Base-by-base conservation (phyloP, 1,140 invertebrate genomes). In the Drosophila ironensis region DNA sequence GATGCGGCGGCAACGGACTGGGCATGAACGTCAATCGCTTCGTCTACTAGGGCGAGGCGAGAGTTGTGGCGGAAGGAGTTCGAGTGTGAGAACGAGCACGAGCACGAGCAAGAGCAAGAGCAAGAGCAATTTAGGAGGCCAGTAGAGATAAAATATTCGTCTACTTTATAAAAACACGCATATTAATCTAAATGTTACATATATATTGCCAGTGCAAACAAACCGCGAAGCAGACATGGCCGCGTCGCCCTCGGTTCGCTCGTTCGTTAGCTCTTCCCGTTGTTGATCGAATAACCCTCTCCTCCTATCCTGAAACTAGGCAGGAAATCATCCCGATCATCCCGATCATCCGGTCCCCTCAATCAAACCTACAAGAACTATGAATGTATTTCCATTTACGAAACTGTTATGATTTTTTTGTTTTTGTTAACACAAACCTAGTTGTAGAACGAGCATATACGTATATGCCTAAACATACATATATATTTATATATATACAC, bases 11-110 rank as follows among this genome's bases (percentile, higher is more conserved):
- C 45, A 89, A 89, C 30, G 75, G 72, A 8, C 40, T 89, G 45
- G 77, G 66, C 57, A 81, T 82, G 61, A 88, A 88, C 51, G 47
- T 86, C 11, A 89, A 89, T 75, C 75, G 88, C n/a, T 89, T 89
- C 45, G 82, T 89, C 4, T 86, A 66, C 42, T 86, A 68, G 84
- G 57, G 20, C 20, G 2, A 17, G n/a, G 25, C 4, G 12, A 2
- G 8, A 45, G 38, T 37, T 33, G 14, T 9, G 16, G 7, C 4
- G 24, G 14, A 40, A 6, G 47, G 20, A 12, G 41, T n/a, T n/a
- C n/a, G n/a, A n/a, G n/a, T n/a, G n/a, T n/a, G n/a, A n/a, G n/a
- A n/a, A n/a, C n/a, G 30, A 33, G 14, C 50, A n/a, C n/a, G 47
- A 50, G 54, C 41, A 46, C 48, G 16, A 46, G 35, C 24, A 25